Conservation (phyloP, 2,797 vertebrate species). For the Triplophysa bombifrons region DNA sequence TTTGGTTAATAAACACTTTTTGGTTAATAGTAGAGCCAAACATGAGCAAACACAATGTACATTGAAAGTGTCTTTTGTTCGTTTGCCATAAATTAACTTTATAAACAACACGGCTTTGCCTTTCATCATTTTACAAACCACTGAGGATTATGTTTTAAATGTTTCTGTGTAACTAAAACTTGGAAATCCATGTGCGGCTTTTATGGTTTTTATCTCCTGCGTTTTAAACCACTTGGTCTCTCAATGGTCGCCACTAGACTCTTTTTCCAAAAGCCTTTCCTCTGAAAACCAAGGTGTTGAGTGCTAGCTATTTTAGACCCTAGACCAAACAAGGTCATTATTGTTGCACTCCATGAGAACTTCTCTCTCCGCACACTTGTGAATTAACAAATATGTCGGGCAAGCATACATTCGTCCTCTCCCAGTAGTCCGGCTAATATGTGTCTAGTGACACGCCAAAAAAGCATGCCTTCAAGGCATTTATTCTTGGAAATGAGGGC, state of each 20-base stretch:
- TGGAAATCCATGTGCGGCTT: slow-evolving; percentile 16
- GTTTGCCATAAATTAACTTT: slow-evolving; percentile 59
- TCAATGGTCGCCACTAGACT: slow-evolving; percentile 15
- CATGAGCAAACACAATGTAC: slow-evolving; percentile 60
- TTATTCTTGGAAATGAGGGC: slow-evolving; percentile 60
- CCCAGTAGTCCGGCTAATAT: slow-evolving; percentile 57
- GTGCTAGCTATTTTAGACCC: slow-evolving; percentile 46
- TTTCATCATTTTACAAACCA: not conserved
- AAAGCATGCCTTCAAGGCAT: slow-evolving; percentile 64
- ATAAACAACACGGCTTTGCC: slow-evolving; percentile 41
- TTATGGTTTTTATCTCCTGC: slow-evolving; percentile 6
- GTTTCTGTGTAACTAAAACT: not conserved
- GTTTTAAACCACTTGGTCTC: slow-evolving; percentile 36
- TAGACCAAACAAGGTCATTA: slow-evolving; percentile 54
- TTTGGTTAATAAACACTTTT: slow-evolving; percentile 67
- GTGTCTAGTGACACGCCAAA: slow-evolving; percentile 62
- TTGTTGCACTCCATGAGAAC: slow-evolving; percentile 48
- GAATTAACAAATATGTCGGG: slow-evolving; percentile 61
- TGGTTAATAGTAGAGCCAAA: slow-evolving; percentile 53
- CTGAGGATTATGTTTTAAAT: not conserved
- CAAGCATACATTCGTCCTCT: slow-evolving; percentile 60
- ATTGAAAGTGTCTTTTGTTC: slow-evolving; percentile 60
- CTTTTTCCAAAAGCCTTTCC: slow-evolving; percentile 41
- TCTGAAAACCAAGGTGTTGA: slow-evolving; percentile 48
- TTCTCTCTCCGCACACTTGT: slow-evolving; percentile 47